Conservation (phyloP, 1,140 invertebrate genomes). For the Meloidogyne floridensis region DNA sequence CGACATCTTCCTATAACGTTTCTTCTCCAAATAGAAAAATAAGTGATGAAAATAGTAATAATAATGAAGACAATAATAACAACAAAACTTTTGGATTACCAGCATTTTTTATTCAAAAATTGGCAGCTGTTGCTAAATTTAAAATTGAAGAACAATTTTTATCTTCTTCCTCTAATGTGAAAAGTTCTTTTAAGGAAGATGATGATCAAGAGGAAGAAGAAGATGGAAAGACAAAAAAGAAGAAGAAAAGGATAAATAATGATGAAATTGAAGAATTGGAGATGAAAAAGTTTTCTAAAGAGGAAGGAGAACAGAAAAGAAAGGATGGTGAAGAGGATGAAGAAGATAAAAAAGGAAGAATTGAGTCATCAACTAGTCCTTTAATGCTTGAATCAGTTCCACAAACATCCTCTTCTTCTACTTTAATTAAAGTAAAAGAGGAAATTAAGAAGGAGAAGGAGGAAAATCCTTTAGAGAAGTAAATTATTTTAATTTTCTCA, state of each 20-base stretch:
- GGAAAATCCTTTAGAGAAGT: slow-evolving; percentile 26
- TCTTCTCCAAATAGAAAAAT: background rate
- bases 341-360: background rate
- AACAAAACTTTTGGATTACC: background rate
- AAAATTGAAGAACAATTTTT: background rate
- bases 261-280: background rate
- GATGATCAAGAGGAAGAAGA: background rate
- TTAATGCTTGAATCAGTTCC: background rate
- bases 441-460: slow-evolving; percentile 11
- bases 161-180: background rate
- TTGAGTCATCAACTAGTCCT: background rate
- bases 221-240: slow-evolving; percentile 13
- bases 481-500: background rate
- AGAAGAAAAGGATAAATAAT: background rate
- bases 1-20: background rate
- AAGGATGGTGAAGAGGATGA: background rate
- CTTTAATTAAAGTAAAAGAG: background rate
- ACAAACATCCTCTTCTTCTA: slow-evolving; percentile 4
- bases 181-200: background rate
- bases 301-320: background rate
- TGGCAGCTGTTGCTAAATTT: slow-evolving; percentile 11
- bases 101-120: slow-evolving; percentile 30
- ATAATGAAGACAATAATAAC: slow-evolving; percentile 9
- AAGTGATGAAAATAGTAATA: background rate
- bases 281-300: background rate